A percentile compares a stretch with the other conserved stretches of the same genome.
phyloP scores from a whole-genome alignment of 2,113 vertebrate genomes.

The Sula dactylatra region DNA sequence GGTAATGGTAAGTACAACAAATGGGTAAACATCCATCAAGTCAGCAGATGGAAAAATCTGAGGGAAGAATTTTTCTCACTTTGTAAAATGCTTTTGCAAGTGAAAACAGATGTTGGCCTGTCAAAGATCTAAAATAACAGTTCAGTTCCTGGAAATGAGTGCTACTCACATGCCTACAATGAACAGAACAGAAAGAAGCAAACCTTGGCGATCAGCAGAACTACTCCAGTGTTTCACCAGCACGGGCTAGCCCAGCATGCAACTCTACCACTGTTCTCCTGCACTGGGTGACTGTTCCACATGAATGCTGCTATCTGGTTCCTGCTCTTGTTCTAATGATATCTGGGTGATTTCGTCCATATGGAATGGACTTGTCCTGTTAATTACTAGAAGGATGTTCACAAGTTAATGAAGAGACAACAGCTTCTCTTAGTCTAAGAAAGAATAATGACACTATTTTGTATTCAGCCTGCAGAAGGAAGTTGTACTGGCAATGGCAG shows the following conservation, averaged over 20 bases:
- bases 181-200: neutral
- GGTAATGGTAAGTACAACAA: neutral
- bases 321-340: neutral
- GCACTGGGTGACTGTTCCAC: neutral
- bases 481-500: neutral
- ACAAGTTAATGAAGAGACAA: conserved; percentile 38
- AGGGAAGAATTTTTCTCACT: neutral
- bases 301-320: neutral
- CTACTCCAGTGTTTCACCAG: neutral
- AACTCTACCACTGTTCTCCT: neutral
- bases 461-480: neutral
- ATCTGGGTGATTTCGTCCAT: conserved; percentile 2
- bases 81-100: neutral
- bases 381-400: conserved; percentile 46
- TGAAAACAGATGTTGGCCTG: neutral
- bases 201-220: neutral
- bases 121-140: neutral
- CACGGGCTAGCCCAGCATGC: fast-evolving
- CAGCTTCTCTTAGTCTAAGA: neutral
- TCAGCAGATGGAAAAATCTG: neutral
- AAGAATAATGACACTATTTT: neutral
- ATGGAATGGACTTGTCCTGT: conserved; percentile 24
- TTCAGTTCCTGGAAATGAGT: neutral
- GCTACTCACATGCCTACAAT: neutral
- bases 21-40: neutral